Percentiles rank a stretch among this genome's conserved stretches.
Conservation (phyloP, 2,797 vertebrate species). For the Podarcis siculus region DNA sequence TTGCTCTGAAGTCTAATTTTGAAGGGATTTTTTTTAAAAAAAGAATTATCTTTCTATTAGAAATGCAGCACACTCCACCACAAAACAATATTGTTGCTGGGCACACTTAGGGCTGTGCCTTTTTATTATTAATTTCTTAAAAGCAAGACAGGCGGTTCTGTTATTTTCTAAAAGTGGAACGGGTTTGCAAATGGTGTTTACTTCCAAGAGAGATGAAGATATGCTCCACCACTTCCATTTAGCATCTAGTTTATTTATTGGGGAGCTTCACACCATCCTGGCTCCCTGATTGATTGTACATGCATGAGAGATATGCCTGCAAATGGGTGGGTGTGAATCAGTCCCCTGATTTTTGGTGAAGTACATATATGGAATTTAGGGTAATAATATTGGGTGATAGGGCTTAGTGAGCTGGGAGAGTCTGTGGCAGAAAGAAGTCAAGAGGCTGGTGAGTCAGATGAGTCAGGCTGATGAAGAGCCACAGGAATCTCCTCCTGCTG, state of each 20-base stretch:
- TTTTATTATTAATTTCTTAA: background rate
- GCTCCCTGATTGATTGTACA: background rate
- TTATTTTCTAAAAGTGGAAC: background rate
- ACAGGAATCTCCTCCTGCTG: too few relatives aligned
- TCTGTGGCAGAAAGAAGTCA: too few relatives aligned
- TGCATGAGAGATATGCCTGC: background rate
- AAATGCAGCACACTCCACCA: too few relatives aligned
- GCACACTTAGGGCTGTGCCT: background rate
- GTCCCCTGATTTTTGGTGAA: background rate
- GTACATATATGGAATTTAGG: background rate
- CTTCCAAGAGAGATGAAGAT: background rate
- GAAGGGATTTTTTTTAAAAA: background rate
- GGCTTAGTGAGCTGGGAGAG: too few relatives aligned
- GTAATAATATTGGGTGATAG: too few relatives aligned
- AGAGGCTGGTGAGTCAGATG: too few relatives aligned
- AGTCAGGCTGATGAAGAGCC: too few relatives aligned
- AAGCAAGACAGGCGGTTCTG: background rate
- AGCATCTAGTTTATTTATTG: background rate
- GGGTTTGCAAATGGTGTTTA: background rate
- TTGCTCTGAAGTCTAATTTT: slow-evolving; percentile 28
- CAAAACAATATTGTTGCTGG: background rate
- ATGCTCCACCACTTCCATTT: background rate
- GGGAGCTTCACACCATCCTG: background rate
- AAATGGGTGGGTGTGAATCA: background rate
- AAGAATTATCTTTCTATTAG: too few relatives aligned